These are phyloP conservation scores for Globodera rostochiensis DNA, from an alignment of 1,140 invertebrate genomes.

Conservation along the genomic window DNA sequence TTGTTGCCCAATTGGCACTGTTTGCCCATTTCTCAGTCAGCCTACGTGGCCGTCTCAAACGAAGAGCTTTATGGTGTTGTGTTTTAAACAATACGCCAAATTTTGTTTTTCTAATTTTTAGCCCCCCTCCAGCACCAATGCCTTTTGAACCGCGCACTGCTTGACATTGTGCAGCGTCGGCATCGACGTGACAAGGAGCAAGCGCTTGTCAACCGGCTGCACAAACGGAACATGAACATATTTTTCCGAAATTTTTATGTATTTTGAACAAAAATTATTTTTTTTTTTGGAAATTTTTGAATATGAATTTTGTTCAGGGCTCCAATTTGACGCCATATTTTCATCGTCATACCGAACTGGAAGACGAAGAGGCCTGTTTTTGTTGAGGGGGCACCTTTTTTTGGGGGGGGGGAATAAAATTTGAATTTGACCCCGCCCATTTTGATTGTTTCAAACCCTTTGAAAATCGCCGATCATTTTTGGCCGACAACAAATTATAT, in stretches of 20 bases:
- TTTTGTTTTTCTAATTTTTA: background rate
- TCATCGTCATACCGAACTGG: no score
- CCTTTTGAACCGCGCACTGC: background rate
- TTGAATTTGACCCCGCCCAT: background rate
- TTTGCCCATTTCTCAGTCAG: background rate
- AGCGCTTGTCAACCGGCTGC: background rate
- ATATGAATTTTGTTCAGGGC: slow-evolving; percentile 1
- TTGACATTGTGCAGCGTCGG: background rate
- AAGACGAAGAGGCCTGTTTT: background rate
- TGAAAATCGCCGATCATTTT: no score
- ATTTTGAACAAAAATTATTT: background rate
- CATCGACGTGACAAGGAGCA: background rate
- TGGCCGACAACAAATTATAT: no score
- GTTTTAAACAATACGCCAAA: background rate
- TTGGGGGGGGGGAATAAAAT: background rate
- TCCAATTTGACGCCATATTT: background rate
- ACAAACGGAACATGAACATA: slow-evolving; percentile 9
- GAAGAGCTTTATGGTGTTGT: background rate
- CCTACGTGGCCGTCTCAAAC: background rate
- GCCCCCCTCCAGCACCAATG: background rate
- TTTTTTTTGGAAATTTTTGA: background rate
- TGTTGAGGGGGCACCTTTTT: no score
- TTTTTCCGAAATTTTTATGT: slow-evolving; percentile 23
- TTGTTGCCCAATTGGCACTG: background rate
- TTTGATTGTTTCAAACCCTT: no score